Evolutionary conservation across 2,888 invertebrate species (phyloP).

Genomic region (Dione juno): DNA sequence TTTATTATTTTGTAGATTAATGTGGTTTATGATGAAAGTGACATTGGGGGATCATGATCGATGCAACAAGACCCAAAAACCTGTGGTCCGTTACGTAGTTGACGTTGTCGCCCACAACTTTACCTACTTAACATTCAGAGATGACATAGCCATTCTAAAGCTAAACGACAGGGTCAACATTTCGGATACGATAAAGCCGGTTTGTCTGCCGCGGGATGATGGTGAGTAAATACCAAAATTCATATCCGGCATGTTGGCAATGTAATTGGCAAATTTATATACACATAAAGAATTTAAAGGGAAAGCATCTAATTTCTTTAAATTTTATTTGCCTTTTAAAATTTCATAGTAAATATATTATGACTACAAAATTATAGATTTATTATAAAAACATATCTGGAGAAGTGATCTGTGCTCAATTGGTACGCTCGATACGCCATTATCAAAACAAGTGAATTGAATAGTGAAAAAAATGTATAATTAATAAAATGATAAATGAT

Average conservation of each 20-base stretch:
- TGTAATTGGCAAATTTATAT: too few species aligned
- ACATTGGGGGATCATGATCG: conserved; percentile 94
- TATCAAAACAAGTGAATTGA: too few species aligned
- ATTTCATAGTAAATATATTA: too few species aligned
- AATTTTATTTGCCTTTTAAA: too few species aligned
- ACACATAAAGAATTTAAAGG: too few species aligned
- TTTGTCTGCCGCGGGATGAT: conserved; percentile 89
- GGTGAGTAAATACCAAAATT: conserved; percentile 66
- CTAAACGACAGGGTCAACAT: conserved; percentile 90
- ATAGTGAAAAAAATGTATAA: too few species aligned
- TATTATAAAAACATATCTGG: too few species aligned
- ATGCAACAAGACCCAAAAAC: conserved; percentile 87
- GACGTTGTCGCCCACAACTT: conserved; percentile 90
- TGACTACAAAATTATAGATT: too few species aligned
- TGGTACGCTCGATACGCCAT: too few species aligned
- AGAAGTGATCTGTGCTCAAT: too few species aligned
- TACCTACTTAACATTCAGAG: conserved; percentile 91
- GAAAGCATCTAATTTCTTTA: too few species aligned
- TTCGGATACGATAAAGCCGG: conserved; percentile 90
- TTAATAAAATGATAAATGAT: too few species aligned
- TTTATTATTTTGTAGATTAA: conserved; percentile 83
- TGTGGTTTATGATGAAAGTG: conserved; percentile 96
- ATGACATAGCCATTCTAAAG: conserved; percentile 91
- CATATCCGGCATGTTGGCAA: neutral
- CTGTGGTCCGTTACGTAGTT: conserved; percentile 89